Base-by-base conservation (phyloP, 2,888 invertebrate genomes). In the Epirrhoe alternata region DNA sequence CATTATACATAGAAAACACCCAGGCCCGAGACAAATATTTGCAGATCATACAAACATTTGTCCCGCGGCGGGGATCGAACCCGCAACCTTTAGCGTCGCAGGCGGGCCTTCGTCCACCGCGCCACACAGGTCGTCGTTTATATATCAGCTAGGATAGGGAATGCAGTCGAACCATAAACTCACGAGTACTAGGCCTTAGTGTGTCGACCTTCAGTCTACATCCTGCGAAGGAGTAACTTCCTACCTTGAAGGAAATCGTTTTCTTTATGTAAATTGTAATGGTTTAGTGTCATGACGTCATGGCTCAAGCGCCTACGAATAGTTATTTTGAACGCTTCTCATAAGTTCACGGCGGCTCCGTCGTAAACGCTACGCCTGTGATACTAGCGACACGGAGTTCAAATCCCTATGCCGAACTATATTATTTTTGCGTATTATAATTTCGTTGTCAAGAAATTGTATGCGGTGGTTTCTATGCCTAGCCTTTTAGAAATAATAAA, bases 141-240 rank as follows among this genome's bases (percentile, higher is more conserved):
- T 38, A 10, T 38, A 8, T 38, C 35, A 38, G 35, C 35, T 8
- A 38, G 10, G 35, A 38, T 38, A 38, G 10, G 35, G 35, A 45
- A 4, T 45, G 45, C 14, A 45, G 45, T 45, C 5, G 45, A 6
- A 45, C 6, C n/a, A 45, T 45, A 45, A 14, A 45, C 10, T 38
- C 35, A 10, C 10, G 35, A 38, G n/a, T n/a, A 38, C 2, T 38
- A 45, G 5, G 14, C 5, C 45, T 14, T 1, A 14, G n/a, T 45
- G 6, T 10, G 45, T 49, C 24, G 49, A 47, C 8, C 24, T 49
- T 17, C 5, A 50, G 16, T n/a, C 16, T 17, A 47, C 33, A 52
- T 58, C 47, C 64, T 52, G 14, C 24, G 24, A 55, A 42, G 33
- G 50, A 31, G 49, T 42, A 14, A 55, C 49, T 67, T 54, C 59